A percentile compares a stretch with the other conserved stretches of the same genome.
Conservation (phyloP, 2,888 invertebrate genomes). For the Coenonympha glycerion region DNA sequence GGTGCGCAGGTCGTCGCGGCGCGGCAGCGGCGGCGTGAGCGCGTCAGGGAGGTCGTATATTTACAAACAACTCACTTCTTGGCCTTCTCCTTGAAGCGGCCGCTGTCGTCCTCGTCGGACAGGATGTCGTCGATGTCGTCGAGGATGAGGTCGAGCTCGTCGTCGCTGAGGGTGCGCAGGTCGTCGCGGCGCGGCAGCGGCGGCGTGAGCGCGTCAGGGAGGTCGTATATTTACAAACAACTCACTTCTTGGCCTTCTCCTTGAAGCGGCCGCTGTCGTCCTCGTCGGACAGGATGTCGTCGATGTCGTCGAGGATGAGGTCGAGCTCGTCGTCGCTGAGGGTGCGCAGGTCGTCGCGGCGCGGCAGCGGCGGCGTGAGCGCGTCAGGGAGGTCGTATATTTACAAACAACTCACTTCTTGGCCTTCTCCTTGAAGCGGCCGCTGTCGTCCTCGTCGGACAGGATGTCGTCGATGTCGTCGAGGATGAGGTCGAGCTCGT, state of each 20-base stretch:
- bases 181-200: slow-evolving; percentile 22
- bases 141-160: slow-evolving; percentile 62
- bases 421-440: slow-evolving; percentile 47
- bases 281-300: slow-evolving; percentile 64
- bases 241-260: slow-evolving; percentile 44
- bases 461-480: slow-evolving; percentile 68
- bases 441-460: slow-evolving; percentile 58
- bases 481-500: slow-evolving; percentile 62
- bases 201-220: slow-evolving; percentile 29
- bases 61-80: slow-evolving; percentile 43
- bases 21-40: slow-evolving; percentile 28
- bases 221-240: too few relatives aligned
- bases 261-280: slow-evolving; percentile 55
- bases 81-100: slow-evolving; percentile 47
- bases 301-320: slow-evolving; percentile 63
- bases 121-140: slow-evolving; percentile 68
- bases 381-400: too few relatives aligned
- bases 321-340: slow-evolving; percentile 61
- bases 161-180: slow-evolving; percentile 41
- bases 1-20: slow-evolving; percentile 11
- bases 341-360: slow-evolving; percentile 11
- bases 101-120: slow-evolving; percentile 58
- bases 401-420: slow-evolving; percentile 43
- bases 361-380: slow-evolving; percentile 28
- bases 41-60: too few relatives aligned